phyloP scores from a whole-genome alignment of 2,888 invertebrate genomes.

The Rhodophaea formosa region DNA sequence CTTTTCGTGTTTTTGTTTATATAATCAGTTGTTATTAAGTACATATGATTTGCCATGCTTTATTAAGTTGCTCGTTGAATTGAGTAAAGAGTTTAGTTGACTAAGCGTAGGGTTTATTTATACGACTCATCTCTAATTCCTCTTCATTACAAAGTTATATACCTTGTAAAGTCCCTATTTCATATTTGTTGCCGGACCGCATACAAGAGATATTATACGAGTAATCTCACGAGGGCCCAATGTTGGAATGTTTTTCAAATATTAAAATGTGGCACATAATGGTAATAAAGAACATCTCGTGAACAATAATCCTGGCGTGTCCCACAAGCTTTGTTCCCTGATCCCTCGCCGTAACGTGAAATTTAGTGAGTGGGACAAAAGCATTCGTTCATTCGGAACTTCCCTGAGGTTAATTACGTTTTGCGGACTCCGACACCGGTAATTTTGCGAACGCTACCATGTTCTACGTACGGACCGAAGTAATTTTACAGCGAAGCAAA shows the following conservation, averaged over 20 bases:
- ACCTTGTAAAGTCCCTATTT: background rate
- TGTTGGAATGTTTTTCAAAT: background rate
- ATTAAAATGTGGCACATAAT: background rate
- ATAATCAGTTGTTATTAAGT: too few species aligned
- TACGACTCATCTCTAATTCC: too few species aligned
- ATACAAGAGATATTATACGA: background rate
- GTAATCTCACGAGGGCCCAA: background rate
- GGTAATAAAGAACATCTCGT: background rate
- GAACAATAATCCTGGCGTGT: conserved; percentile 2
- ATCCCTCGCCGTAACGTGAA: background rate
- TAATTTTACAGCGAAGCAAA: background rate
- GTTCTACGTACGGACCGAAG: background rate
- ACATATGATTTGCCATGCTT: too few species aligned
- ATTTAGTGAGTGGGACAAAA: conserved; percentile 6
- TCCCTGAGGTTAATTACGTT: conserved; percentile 16
- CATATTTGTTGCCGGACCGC: background rate
- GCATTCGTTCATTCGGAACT: conserved; percentile 13
- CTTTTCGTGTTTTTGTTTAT: too few species aligned
- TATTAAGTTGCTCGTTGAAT: too few species aligned
- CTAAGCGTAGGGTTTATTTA: too few species aligned
- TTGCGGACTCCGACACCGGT: background rate
- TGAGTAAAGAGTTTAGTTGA: too few species aligned
- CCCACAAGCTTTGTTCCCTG: conserved; percentile 2
- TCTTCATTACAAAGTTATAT: too few species aligned
- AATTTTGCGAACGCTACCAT: conserved; percentile 7